These are phyloP conservation scores for Clarias magur DNA, from an alignment of 2,113 vertebrate species.

Conservation along the genomic window DNA sequence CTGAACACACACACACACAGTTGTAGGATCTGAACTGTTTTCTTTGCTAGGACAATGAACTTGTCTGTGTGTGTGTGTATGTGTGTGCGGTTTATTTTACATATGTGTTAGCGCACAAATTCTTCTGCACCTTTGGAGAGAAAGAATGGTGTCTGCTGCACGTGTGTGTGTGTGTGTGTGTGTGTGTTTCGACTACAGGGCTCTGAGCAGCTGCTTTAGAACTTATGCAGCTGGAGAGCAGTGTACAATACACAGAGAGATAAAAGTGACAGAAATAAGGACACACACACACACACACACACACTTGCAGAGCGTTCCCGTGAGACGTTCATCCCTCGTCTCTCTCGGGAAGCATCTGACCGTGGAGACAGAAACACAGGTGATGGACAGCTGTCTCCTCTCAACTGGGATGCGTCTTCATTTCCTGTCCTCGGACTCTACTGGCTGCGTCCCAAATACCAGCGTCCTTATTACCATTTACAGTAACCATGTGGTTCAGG, in stretches of 20 bases:
- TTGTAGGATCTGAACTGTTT: not conserved
- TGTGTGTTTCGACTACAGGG: not conserved
- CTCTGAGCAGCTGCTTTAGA: slow-evolving; percentile 15
- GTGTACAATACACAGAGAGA: not conserved
- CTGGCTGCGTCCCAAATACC: not conserved
- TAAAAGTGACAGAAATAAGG: not conserved
- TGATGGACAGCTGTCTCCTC: slow-evolving; percentile 33
- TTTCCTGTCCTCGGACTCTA: slow-evolving; percentile 16
- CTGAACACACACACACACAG: slow-evolving; percentile 5
- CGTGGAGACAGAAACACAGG: slow-evolving; percentile 23
- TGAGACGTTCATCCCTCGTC: not conserved
- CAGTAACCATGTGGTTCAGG: not conserved
- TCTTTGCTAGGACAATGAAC: not conserved
- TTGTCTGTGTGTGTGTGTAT: not conserved
- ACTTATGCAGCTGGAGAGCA: slow-evolving; percentile 9
- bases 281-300: not conserved
- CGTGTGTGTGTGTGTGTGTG: not conserved
- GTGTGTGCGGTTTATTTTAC: not conserved
- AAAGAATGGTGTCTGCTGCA: not conserved
- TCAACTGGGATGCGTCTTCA: not conserved
- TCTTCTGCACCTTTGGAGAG: slow-evolving; percentile 14
- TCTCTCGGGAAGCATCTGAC: not conserved
- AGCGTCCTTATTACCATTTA: not conserved
- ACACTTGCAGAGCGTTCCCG: not conserved
- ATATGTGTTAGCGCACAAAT: slow-evolving; percentile 7